Base-by-base conservation (phyloP, 92 coral and sea anemone genomes). In the Umimayanthus chanpuru region DNA sequence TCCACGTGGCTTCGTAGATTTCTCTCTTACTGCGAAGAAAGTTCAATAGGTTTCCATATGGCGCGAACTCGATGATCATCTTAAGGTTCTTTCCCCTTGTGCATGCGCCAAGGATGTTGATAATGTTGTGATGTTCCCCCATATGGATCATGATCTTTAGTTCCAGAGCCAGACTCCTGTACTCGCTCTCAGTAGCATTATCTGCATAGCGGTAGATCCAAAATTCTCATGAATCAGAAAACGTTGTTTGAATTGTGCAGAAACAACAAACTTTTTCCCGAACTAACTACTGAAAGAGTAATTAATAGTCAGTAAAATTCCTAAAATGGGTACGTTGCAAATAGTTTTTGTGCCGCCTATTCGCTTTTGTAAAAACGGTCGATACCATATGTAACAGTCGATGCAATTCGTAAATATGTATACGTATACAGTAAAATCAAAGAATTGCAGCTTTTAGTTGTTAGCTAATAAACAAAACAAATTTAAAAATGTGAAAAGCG, bases 81-180 rank as follows among this genome's bases (percentile, higher is more conserved):
- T 86, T 86, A 20, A 90, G 92, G 55, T 86, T 86, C 41, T 85
- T 85, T 41, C 85, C 88, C 43, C 6, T 71, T 6, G 92, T 90
- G 78, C 92, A 86, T 0, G 92, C 92, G 15, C 92, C 92, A 16
- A 90, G 81, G 25, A 90, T 41, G 41, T 90, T 90, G 53, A 90
- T 89, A 15, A 90, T 90, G 88, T 90, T 90, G 64, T 90, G 90
- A 11, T 90, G 92, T 65, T 90, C 90, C 47, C 92, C 90, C 9
- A 90, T 77, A 39, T 90, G 92, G 11, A 90, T 86, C 83, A 90
- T 90, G 49, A 90, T 86, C 71, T 90, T 90, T 75, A 90, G 90
- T 86, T 90, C 92, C n/a, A 88, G 47, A n/a, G 92, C 92, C 21
- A 90, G 72, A 74, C 86, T 80, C 61, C 67, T 88, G 53, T 86